These are phyloP conservation scores for Gari tellinella DNA, from an alignment of 2,888 invertebrate genomes.

Conservation along the genomic window DNA sequence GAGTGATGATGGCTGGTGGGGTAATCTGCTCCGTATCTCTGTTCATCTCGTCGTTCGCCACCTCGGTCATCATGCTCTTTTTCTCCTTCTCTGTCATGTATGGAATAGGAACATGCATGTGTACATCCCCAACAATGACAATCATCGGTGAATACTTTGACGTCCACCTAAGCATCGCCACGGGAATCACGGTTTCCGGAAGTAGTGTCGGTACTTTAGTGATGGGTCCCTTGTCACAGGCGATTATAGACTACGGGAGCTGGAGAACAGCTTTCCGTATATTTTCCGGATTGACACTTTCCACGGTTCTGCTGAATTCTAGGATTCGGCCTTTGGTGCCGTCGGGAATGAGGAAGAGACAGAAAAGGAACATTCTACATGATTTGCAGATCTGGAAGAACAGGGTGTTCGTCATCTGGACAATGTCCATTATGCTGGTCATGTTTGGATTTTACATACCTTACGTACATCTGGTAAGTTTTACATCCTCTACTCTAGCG, in stretches of 20 bases:
- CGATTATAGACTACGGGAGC: constrained; percentile 64
- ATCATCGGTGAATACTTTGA: constrained; percentile 76
- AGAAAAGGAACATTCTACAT: constrained; percentile 58
- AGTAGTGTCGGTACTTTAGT: constrained; percentile 76
- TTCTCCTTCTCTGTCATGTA: constrained; percentile 74
- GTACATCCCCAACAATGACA: constrained; percentile 75
- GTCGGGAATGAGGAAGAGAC: constrained; percentile 10
- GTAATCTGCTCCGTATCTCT: constrained; percentile 70
- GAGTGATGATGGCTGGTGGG: constrained; percentile 68
- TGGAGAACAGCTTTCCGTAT: constrained; percentile 73
- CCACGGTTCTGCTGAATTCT: constrained; percentile 58
- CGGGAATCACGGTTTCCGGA: constrained; percentile 75
- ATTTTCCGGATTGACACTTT: constrained; percentile 60
- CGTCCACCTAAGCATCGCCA: constrained; percentile 73
- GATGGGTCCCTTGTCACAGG: constrained; percentile 72
- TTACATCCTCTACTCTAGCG: too few relatives aligned
- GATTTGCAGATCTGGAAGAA: constrained; percentile 78
- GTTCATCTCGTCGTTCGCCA: constrained; percentile 71
- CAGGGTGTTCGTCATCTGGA: constrained; percentile 75
- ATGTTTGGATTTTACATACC: constrained; percentile 80
- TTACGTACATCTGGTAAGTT: constrained; percentile 78
- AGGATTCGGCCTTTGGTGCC: constrained; percentile 54
- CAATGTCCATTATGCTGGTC: constrained; percentile 67
- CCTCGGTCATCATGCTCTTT: constrained; percentile 64
- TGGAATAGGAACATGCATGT: constrained; percentile 75